A percentile compares a stretch with the other conserved stretches of the same genome.
Conservation (phyloP, 2,113 vertebrate species). For the Notiomystis cincta region DNA sequence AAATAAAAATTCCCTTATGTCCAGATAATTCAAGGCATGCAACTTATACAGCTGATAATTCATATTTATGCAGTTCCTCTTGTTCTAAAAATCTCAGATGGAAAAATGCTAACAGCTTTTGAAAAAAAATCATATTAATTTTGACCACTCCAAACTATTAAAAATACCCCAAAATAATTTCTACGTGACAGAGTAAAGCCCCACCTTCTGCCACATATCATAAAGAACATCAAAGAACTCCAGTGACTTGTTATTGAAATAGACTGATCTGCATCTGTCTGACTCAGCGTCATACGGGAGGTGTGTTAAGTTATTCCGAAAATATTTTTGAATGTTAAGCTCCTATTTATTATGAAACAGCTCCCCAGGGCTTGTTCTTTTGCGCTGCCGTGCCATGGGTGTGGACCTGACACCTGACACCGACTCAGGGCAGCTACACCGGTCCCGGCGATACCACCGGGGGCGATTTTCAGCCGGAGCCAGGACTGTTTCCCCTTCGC, state of each 20-base stretch:
- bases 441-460: rapidly evolving
- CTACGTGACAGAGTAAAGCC: background rate
- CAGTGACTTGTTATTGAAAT: background rate
- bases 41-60: background rate
- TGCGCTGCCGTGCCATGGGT: background rate
- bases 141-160: background rate
- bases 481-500: background rate
- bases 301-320: background rate
- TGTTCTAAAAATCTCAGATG: background rate
- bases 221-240: background rate
- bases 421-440: background rate
- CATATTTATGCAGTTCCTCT: background rate
- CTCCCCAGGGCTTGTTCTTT: background rate
- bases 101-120: background rate
- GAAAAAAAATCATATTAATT: background rate
- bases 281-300: background rate
- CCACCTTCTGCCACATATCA: background rate
- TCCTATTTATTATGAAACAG: background rate
- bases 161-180: background rate
- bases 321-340: background rate
- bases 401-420: background rate
- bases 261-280: background rate
- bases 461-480: background rate
- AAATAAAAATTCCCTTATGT: background rate
- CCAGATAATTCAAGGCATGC: background rate